These are phyloP conservation scores for Platichthys stellatus DNA, from an alignment of 2,113 vertebrate genomes.

Conservation along the genomic window DNA sequence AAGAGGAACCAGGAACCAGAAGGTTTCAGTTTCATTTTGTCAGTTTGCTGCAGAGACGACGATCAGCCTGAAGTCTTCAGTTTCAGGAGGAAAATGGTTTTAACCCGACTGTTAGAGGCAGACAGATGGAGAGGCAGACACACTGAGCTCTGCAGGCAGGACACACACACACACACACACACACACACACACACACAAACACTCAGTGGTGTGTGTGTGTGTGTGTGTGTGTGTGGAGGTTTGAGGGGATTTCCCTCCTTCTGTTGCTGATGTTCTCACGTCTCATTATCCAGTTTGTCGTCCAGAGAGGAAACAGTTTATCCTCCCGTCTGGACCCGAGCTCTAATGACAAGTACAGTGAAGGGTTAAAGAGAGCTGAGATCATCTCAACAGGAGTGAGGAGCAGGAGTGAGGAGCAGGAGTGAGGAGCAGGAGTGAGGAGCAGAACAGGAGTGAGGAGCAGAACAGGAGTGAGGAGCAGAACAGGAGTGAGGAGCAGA, in stretches of 20 bases:
- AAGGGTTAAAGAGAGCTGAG: not conserved
- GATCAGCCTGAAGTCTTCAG: not conserved
- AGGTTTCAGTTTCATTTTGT: too few relatives aligned
- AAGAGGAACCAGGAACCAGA: too few relatives aligned
- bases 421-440: too few relatives aligned
- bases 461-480: too few relatives aligned
- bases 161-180: conserved; percentile 23
- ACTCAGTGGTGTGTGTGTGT: not conserved
- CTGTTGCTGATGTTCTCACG: conserved; percentile 21
- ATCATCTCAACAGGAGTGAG: not conserved
- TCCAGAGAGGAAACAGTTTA: conserved; percentile 43
- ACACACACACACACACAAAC: conserved; percentile 1
- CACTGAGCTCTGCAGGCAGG: conserved; percentile 16
- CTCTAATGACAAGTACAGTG: conserved; percentile 1
- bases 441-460: too few relatives aligned
- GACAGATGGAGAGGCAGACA: conserved; percentile 64
- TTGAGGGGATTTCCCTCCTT: conserved; percentile 57
- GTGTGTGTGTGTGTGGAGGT: conserved; percentile 16
- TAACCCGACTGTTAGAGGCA: conserved; percentile 14
- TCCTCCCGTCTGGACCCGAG: conserved; percentile 22
- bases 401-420: too few relatives aligned
- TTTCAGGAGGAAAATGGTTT: conserved; percentile 20
- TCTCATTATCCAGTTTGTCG: conserved; percentile 54
- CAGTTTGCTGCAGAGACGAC: too few relatives aligned
- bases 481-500: too few relatives aligned